Evolutionary conservation across 2,888 invertebrate genomes (phyloP).

Genomic region (Pheosia tremula): DNA sequence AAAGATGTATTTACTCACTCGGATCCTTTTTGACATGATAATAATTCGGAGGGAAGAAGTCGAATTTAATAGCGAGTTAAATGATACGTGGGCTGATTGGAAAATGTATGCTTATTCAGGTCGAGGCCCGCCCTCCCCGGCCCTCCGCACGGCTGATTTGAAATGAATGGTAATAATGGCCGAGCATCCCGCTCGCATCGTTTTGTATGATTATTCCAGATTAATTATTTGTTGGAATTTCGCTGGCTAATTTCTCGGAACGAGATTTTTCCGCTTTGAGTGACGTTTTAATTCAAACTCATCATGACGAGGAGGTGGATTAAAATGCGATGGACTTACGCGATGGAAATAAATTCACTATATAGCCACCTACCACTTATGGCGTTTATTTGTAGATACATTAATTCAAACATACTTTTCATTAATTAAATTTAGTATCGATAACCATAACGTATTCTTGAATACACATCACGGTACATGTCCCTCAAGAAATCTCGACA

Average conservation of each 20-base stretch:
- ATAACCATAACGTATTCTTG: too few species aligned
- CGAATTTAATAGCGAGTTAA: conserved; percentile 84
- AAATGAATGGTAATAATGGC: conserved; percentile 84
- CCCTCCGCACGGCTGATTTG: conserved; percentile 81
- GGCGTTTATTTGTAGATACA: background rate
- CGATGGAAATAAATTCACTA: background rate
- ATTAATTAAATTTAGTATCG: too few species aligned
- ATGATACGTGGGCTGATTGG: conserved; percentile 85
- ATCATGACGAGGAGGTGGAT: conserved; percentile 54
- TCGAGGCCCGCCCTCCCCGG: conserved; percentile 64
- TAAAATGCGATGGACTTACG: conserved; percentile 10
- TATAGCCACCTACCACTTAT: background rate
- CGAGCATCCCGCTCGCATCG: conserved; percentile 80
- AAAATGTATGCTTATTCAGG: conserved; percentile 85
- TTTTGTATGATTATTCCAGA: conserved; percentile 85
- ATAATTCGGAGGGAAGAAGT: conserved; percentile 82
- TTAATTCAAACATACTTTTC: too few species aligned
- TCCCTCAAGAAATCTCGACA: conserved; percentile 19
- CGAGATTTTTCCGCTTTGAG: conserved; percentile 81
- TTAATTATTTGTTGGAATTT: conserved; percentile 84
- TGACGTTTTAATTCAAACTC: conserved; percentile 81
- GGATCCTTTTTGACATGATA: conserved; percentile 74
- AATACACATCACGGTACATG: background rate
- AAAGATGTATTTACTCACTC: conserved; percentile 53
- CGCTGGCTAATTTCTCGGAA: conserved; percentile 83